A percentile compares a stretch with the other conserved stretches of the same genome.
Conservation (phyloP, 2,888 invertebrate species). For the Sabatieria punctata region DNA sequence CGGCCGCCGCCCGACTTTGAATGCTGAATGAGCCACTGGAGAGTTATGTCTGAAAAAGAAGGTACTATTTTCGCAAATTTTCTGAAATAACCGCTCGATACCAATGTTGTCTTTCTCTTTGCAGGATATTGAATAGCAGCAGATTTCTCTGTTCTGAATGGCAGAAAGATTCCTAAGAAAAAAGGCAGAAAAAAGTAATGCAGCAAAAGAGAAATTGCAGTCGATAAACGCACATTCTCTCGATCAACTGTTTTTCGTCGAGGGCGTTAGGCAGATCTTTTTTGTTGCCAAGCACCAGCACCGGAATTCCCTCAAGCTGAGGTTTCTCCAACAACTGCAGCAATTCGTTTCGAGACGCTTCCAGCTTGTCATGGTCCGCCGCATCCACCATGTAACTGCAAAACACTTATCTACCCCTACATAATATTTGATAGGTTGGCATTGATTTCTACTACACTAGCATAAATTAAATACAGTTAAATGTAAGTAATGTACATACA, state of each 20-base stretch:
- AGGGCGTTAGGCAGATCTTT: conserved; percentile 88
- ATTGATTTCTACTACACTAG: background rate
- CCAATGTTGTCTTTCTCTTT: conserved; percentile 98
- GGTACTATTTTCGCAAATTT: too few relatives aligned
- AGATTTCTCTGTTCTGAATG: conserved; percentile 97
- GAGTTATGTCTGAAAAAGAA: conserved; percentile 70
- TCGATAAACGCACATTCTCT: conserved; percentile 64
- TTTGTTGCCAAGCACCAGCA: conserved; percentile 94
- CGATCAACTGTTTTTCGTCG: conserved; percentile 95
- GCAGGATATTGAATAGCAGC: conserved; percentile 99
- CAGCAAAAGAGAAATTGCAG: background rate
- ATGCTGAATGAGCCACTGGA: conserved; percentile 93
- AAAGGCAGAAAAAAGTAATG: background rate
- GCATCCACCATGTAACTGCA: conserved; percentile 95
- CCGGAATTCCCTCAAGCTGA: conserved; percentile 75
- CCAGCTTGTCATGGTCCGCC: conserved; percentile 94
- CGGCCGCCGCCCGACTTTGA: conserved; percentile 45
- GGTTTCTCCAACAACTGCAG: conserved; percentile 95
- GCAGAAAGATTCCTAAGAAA: conserved; percentile 77
- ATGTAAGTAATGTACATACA: conserved; percentile 42
- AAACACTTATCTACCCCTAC: background rate
- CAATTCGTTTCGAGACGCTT: conserved; percentile 91
- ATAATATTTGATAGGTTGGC: too few relatives aligned
- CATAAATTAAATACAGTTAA: conserved; percentile 1
- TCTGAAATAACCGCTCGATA: too few relatives aligned